Evolutionary conservation across 2,888 invertebrate species (phyloP), one percentile per base, ranked within the genome.

Genomic region (Poecilus cupreus): DNA sequence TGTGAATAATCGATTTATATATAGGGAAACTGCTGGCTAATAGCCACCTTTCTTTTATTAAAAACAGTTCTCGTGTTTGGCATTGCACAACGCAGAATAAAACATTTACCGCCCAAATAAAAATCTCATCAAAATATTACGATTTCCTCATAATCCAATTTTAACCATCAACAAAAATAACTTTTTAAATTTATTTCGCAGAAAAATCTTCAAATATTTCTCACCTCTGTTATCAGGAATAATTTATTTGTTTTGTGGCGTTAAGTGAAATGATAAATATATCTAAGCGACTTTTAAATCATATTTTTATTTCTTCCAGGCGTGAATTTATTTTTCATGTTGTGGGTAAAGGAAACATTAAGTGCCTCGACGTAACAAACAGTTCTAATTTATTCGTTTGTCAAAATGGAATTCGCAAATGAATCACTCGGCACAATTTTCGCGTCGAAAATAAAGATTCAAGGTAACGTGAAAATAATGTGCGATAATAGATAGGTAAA

Each of bases 221-320:
- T 1, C 20, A 22, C 22, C 20, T 51, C 10, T 51, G 18, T 51
- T 5, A 51, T 18, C 18, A 18, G 51, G 10, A 10, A n/a, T 24
- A 57, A 57, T 57, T 57, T 57, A 57, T 57, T 24, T 57, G 26
- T 24, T 26, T 57, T 24, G 22, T 3, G 3, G n/a, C 8, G n/a
- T n/a, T 57, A 57, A 57, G 24, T n/a, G 57, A 24, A 57, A 22
- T 57, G 57, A 57, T 57, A 26, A 11, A 68, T 32, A 54, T 13
- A 13, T 39, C 11, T 39, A 20, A 37, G 13, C 68, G 18, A 68
- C 11, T 68, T 68, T 37, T 68, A 37, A 68, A 68, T 68, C 68
- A 68, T 68, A 68, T 68, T 68, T 68, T 68, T 54, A 54, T 76
- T 76, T 24, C 54, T 26, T 51, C 54, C 26, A 76, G 54, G 8